phyloP scores from a whole-genome alignment of 2,113 vertebrate genomes.

The Malurus alboscapulatus region DNA sequence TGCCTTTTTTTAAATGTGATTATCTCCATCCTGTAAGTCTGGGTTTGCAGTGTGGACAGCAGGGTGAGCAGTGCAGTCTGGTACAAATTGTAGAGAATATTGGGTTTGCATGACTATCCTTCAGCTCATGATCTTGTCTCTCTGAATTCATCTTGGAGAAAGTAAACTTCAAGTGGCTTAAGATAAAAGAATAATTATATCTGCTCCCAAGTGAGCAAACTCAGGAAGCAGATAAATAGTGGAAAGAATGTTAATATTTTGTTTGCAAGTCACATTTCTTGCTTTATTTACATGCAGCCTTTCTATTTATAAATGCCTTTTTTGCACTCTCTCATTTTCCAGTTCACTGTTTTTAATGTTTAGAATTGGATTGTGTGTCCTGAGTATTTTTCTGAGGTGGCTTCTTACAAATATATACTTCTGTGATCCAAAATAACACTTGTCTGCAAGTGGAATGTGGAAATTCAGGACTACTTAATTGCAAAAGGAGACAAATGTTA shows the following conservation, averaged over 20 bases:
- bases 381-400: neutral
- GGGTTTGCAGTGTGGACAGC: neutral
- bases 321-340: neutral
- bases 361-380: neutral
- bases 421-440: neutral
- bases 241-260: neutral
- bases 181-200: neutral
- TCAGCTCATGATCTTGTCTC: neutral
- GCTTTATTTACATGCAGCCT: neutral
- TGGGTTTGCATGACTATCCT: neutral
- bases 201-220: neutral
- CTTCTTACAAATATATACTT: neutral
- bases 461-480: neutral
- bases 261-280: neutral
- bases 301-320: neutral
- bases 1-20: neutral
- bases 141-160: neutral
- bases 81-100: neutral
- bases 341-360: neutral
- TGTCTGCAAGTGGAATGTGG: neutral
- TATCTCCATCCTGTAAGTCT: neutral
- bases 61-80: neutral
- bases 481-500: neutral
- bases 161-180: neutral
- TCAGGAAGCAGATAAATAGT: neutral